Evolutionary conservation across 1,140 invertebrate genomes (phyloP).

Genomic region (Magallana angulata): DNA sequence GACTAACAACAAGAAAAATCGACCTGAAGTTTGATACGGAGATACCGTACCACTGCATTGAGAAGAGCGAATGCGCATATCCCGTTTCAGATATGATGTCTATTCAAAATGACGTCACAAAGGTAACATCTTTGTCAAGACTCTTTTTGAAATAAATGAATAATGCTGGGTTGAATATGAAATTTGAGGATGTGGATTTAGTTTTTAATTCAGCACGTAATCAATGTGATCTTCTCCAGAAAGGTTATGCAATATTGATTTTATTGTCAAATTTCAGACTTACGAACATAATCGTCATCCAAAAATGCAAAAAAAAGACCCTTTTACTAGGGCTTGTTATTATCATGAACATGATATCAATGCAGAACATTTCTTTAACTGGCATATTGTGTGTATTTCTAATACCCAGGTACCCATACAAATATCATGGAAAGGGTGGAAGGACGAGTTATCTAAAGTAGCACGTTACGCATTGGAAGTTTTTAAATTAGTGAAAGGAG

Average conservation of each 20-base stretch:
- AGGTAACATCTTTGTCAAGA: neutral
- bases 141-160: neutral
- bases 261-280: neutral
- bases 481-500: slow-evolving; percentile 42
- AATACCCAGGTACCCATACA: slow-evolving; percentile 43
- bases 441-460: slow-evolving; percentile 53
- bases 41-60: neutral
- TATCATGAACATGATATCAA: no score
- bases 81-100: neutral
- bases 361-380: no score
- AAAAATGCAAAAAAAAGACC: neutral
- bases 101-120: neutral
- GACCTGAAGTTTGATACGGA: neutral
- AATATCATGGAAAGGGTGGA: slow-evolving; percentile 58
- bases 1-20: neutral
- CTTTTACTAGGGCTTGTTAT: neutral
- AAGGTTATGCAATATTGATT: neutral
- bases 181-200: neutral
- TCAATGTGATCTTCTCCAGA: neutral
- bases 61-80: neutral
- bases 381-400: no score
- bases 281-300: neutral
- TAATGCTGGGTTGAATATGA: no score
- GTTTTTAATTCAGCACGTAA: neutral
- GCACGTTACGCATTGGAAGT: slow-evolving; percentile 57